Percentiles rank a stretch among this genome's conserved stretches.
Conservation (phyloP, 2,113 vertebrate species). For the Trichechus manatus region DNA sequence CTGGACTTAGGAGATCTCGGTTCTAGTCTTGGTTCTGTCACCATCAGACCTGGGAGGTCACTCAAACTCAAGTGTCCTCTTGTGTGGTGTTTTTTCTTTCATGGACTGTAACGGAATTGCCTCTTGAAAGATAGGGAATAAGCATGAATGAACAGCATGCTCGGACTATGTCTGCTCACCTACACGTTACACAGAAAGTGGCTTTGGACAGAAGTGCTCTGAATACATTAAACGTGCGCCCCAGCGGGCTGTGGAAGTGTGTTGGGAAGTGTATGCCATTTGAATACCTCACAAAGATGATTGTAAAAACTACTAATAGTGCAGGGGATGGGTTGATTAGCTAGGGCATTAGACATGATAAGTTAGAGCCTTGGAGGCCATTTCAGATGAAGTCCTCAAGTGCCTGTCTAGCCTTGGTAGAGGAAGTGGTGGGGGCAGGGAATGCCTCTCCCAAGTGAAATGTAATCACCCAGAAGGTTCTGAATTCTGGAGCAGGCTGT, state of each 20-base stretch:
- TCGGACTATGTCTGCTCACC: neutral
- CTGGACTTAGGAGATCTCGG: neutral
- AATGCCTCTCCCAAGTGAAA: too few species aligned
- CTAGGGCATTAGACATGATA: neutral
- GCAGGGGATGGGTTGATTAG: neutral
- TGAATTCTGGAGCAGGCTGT: rapidly evolving
- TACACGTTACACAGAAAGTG: neutral
- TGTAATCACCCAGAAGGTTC: neutral
- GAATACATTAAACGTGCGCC: neutral
- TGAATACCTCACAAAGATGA: neutral
- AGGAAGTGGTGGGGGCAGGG: rapidly evolving
- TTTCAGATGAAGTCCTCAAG: neutral
- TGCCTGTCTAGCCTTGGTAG: neutral
- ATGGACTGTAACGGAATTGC: neutral
- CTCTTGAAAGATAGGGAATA: neutral
- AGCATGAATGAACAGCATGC: neutral
- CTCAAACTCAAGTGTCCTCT: neutral
- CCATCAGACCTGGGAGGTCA: neutral
- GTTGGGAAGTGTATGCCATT: neutral
- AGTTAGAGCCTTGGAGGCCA: neutral
- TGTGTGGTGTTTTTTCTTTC: neutral
- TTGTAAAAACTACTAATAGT: neutral
- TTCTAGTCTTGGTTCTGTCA: neutral
- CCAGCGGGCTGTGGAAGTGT: neutral
- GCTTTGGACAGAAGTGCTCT: neutral